Base-by-base conservation (phyloP, 2,888 invertebrate species). In the Sturmia bella region DNA sequence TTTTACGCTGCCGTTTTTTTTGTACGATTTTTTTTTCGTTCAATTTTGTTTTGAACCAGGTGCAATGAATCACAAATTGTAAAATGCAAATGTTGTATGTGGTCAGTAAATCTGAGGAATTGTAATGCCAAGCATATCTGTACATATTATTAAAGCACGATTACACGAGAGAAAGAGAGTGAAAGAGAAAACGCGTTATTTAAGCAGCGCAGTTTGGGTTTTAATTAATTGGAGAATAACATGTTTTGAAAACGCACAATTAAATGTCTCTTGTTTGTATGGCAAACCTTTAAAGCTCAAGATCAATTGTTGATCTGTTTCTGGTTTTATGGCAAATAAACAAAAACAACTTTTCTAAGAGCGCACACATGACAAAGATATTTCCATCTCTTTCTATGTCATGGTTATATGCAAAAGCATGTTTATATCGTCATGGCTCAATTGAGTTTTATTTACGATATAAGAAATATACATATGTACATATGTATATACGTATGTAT, bases 31-130 rank as follows among this genome's bases (percentile, higher is more conserved):
- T 37, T 45, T 37, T 70, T 57, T 12, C 6, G n/a, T 19, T 64
- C n/a, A n/a, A n/a, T 5, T 48, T 57, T 19, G 1, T 48, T 59
- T 61, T 17, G 2, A 11, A 37, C 41, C 50, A 66, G 56, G 6
- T 75, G 75, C 75, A 75, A 21, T 75, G 57, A 68, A 41, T 75
- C 75, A 75, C 21, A 15, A 5, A 6, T 27, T 41, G 27, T 50
- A 50, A 68, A 50, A 75, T 66, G 66, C 57, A 59, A 75, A 75
- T 68, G 75, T 75, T 75, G 75, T 66, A 68, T 75, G 66, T 68
- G 75, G 75, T 75, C 75, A 75, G 75, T 68, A 50, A 59, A 48
- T n/a, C 12, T 12, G 6, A 37, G 11, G 12, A 2, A 15, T 27
- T 32, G 57, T 24, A 13, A 24, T 13, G 21, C 0, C 5, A 5